Conservation (phyloP, 2,113 vertebrate species). For the Pteruthius melanotis region DNA sequence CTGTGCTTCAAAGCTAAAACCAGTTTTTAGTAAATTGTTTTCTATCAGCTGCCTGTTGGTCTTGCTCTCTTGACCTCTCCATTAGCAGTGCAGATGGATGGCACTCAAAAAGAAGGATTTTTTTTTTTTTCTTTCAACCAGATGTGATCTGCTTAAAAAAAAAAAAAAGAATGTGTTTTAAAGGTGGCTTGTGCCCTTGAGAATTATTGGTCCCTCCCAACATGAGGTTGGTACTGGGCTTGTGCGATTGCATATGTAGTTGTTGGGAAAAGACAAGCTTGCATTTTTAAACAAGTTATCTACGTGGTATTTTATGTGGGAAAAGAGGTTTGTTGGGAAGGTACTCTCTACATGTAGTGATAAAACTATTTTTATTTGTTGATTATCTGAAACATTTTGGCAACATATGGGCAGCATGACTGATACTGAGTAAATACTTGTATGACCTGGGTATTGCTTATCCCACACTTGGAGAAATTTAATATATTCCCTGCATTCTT, state of each 20-base stretch:
- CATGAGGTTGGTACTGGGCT: neutral
- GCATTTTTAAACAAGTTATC: neutral
- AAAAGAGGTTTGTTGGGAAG: neutral
- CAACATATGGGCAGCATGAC: neutral
- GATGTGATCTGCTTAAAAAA: neutral
- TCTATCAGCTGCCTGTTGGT: neutral
- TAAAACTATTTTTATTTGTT: neutral
- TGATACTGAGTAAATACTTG: neutral
- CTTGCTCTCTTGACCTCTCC: neutral
- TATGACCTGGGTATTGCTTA: neutral
- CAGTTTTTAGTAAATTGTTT: neutral
- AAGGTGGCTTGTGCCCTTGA: neutral
- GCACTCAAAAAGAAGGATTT: neutral
- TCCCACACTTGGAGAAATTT: neutral
- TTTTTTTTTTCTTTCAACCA: neutral
- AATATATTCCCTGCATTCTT: slow-evolving; percentile 56
- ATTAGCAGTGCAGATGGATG: neutral
- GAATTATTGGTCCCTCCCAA: neutral
- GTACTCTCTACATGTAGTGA: neutral
- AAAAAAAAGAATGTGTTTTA: neutral
- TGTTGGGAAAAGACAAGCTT: neutral
- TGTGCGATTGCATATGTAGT: neutral
- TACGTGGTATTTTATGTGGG: rapidly evolving
- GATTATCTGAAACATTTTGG: neutral
- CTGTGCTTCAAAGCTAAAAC: neutral